Conservation (phyloP, 2,888 invertebrate genomes). For the Lapara coniferarum region DNA sequence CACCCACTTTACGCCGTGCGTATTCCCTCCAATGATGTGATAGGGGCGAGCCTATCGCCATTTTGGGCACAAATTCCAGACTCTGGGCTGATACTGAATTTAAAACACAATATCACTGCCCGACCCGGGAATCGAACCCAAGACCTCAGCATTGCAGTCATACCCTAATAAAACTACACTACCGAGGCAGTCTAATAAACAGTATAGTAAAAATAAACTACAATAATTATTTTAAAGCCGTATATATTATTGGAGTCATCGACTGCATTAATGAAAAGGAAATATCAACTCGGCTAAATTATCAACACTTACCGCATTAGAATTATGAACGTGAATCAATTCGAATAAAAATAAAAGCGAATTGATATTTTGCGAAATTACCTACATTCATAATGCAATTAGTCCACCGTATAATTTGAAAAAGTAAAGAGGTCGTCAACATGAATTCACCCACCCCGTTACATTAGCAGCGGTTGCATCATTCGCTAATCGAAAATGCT, state of each 20-base stretch:
- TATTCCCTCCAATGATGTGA: no score
- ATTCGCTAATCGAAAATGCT: slow-evolving; percentile 74
- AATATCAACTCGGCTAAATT: not conserved
- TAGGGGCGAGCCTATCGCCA: no score
- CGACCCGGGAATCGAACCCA: no score
- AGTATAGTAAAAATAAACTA: not conserved
- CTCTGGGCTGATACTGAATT: no score
- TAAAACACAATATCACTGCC: no score
- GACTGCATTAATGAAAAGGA: not conserved
- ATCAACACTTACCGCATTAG: not conserved
- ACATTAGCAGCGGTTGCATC: slow-evolving; percentile 62
- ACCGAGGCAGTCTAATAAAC: no score
- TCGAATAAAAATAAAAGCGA: slow-evolving; percentile 13
- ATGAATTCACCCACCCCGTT: slow-evolving; percentile 60
- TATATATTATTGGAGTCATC: not conserved
- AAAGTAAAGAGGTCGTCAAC: slow-evolving; percentile 56
- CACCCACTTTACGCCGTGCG: no score
- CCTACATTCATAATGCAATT: slow-evolving; percentile 18
- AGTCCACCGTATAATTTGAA: slow-evolving; percentile 38
- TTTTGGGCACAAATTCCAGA: no score
- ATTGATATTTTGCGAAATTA: not conserved
- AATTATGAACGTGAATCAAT: not conserved
- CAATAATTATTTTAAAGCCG: not conserved
- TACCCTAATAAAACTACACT: no score
- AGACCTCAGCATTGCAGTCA: no score